Evolutionary conservation across 2,797 vertebrate species (phyloP).

Genomic region (Pteropus rufus): DNA sequence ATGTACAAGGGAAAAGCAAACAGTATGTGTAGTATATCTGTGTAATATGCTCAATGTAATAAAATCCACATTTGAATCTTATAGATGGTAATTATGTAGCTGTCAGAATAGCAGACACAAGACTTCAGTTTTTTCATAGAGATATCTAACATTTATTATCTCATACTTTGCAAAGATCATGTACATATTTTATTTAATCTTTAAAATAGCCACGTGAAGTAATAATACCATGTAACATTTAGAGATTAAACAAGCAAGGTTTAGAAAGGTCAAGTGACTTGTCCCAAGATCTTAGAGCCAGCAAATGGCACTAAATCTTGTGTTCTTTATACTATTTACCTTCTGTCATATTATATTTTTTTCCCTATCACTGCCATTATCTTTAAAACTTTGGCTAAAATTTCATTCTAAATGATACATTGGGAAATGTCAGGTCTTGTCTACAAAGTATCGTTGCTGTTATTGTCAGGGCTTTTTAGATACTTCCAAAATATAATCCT

Average conservation of each 20-base stretch:
- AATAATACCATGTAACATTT: slow-evolving; percentile 2
- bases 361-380: background rate
- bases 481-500: background rate
- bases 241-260: background rate
- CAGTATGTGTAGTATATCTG: slow-evolving; percentile 53
- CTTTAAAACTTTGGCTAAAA: background rate
- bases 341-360: background rate
- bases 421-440: background rate
- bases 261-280: background rate
- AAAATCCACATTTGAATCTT: slow-evolving; percentile 28
- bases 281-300: background rate
- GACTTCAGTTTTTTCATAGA: background rate
- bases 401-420: background rate
- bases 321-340: background rate
- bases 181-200: background rate
- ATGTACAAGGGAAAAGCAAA: slow-evolving; percentile 66
- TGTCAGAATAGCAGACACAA: background rate
- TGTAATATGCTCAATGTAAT: background rate
- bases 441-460: background rate
- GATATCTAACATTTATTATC: background rate
- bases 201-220: slow-evolving; percentile 1
- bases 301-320: background rate
- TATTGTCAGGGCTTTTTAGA: background rate
- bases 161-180: slow-evolving; percentile 22
- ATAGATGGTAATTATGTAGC: background rate